Percentiles rank a stretch among this genome's conserved stretches.
These are phyloP conservation scores for Tetragonula clypearis DNA, from an alignment of 1,140 invertebrate species.

Conservation along the genomic window DNA sequence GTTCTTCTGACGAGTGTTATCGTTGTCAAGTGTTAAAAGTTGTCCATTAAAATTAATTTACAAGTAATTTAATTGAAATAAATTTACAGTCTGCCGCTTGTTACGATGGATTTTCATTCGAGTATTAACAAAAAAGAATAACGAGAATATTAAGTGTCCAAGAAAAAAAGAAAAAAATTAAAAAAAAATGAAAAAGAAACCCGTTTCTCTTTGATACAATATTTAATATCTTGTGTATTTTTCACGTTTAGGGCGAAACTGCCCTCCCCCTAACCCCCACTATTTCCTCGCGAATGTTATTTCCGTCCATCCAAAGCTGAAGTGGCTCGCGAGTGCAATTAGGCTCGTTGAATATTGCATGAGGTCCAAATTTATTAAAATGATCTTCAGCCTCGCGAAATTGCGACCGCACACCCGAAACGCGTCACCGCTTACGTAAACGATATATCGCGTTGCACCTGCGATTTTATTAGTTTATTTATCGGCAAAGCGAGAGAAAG, in stretches of 20 bases:
- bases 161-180: background rate
- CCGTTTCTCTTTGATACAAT: background rate
- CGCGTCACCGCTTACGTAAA: constrained; percentile 12
- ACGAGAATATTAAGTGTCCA: background rate
- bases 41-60: background rate
- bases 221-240: background rate
- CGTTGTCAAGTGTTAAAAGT: too few relatives aligned
- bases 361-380: constrained; percentile 42
- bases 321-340: constrained; percentile 22
- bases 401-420: constrained; percentile 25
- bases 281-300: background rate
- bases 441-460: constrained; percentile 3
- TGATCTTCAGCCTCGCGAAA: constrained; percentile 27
- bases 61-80: too few relatives aligned
- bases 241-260: background rate
- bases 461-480: constrained; percentile 35
- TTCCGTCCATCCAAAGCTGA: constrained; percentile 11
- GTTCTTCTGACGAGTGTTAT: too few relatives aligned
- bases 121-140: background rate
- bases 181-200: too few relatives aligned
- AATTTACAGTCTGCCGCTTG: background rate
- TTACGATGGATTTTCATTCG: too few relatives aligned
- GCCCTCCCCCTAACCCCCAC: too few relatives aligned
- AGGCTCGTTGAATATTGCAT: constrained; percentile 43
- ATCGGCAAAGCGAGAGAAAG: background rate